These are phyloP conservation scores for Invenusta paracnida DNA, from an alignment of 2,888 invertebrate genomes.

Conservation along the genomic window DNA sequence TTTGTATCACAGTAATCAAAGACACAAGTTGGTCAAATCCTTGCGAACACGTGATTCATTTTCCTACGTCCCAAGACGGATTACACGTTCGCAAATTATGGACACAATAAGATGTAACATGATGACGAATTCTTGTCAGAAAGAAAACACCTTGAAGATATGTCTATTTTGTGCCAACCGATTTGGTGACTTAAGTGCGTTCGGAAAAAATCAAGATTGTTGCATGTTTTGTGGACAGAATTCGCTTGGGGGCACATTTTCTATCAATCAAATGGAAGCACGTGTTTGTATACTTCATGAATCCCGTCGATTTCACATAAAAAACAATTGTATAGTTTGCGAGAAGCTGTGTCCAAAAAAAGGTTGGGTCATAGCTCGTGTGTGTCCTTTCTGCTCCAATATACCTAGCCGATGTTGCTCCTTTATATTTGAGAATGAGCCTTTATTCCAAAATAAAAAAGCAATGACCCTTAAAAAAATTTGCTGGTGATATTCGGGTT, in stretches of 20 bases:
- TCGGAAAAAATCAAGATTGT: background rate
- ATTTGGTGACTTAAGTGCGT: background rate
- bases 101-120: slow-evolving; percentile 6
- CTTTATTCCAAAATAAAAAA: background rate
- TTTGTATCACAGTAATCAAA: background rate
- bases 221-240: background rate
- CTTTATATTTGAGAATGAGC: background rate
- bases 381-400: background rate
- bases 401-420: background rate
- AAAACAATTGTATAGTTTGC: background rate
- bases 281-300: background rate
- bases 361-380: background rate
- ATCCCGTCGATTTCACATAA: background rate
- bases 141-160: slow-evolving; percentile 12
- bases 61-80: background rate
- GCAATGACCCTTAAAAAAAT: no score
- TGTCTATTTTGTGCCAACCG: slow-evolving; percentile 31
- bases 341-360: background rate
- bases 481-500: no score
- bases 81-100: slow-evolving; percentile 28
- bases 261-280: background rate
- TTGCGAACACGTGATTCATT: background rate
- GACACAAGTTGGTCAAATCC: background rate
- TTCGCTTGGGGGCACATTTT: background rate
- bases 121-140: background rate